These are phyloP conservation scores for Rhizomys pruinosus DNA, from an alignment of 2,113 vertebrate species.

Conservation along the genomic window DNA sequence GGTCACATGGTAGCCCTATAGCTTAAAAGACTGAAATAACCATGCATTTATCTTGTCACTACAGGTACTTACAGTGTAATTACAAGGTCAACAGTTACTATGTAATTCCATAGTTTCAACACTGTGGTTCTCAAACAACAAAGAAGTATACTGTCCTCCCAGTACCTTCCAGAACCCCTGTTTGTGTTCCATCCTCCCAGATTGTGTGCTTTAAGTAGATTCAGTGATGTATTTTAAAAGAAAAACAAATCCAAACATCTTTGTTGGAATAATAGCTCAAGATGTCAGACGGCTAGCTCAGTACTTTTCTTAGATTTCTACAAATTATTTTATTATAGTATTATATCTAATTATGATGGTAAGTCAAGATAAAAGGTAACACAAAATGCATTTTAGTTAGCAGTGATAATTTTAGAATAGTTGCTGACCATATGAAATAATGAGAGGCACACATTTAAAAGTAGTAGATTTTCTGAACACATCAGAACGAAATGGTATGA, in stretches of 20 bases:
- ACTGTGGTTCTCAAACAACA: conserved; percentile 69
- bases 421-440: neutral
- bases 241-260: conserved; percentile 65
- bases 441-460: neutral
- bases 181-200: conserved; percentile 56
- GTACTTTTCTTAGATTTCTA: neutral
- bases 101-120: conserved; percentile 66
- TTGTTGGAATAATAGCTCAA: conserved; percentile 64
- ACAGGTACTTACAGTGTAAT: conserved; percentile 78
- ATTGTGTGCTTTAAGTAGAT: conserved; percentile 64
- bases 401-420: neutral
- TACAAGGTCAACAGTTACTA: conserved; percentile 81
- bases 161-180: conserved; percentile 61
- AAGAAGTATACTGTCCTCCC: conserved; percentile 44
- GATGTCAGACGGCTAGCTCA: neutral
- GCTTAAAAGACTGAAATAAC: conserved; percentile 77
- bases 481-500: conserved; percentile 70
- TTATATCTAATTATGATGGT: conserved; percentile 6
- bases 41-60: conserved; percentile 79
- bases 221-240: conserved; percentile 51
- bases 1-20: conserved; percentile 66
- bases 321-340: neutral
- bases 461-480: neutral
- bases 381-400: conserved; percentile 8
- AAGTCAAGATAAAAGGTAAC: conserved; percentile 28